Percentiles rank a stretch among this genome's conserved stretches.
phyloP scores from a whole-genome alignment of 2,888 invertebrate species.

The Calliscelio sp. region DNA sequence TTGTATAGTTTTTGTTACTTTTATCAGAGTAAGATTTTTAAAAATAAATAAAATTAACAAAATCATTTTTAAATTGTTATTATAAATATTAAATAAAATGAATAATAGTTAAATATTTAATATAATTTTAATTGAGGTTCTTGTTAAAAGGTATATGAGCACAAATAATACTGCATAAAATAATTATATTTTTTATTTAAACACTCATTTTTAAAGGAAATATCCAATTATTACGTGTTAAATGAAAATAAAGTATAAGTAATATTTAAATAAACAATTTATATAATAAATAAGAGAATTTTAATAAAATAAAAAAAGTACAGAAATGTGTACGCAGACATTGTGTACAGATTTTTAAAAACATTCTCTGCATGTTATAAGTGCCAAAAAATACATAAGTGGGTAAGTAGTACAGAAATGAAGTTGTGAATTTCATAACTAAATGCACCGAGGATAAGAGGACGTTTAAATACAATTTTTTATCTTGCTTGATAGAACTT shows the following conservation, averaged over 20 bases:
- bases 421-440: slow-evolving; percentile 16
- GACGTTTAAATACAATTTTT: slow-evolving; percentile 19
- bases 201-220: no score
- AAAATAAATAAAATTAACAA: no score
- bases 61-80: not conserved
- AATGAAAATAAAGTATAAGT: not conserved
- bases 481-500: slow-evolving; percentile 18
- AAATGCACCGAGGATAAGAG: not conserved
- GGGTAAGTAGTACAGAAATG: slow-evolving; percentile 32
- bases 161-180: not conserved
- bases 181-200: no score
- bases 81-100: not conserved
- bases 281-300: no score
- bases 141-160: not conserved
- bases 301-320: no score
- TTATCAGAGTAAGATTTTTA: not conserved
- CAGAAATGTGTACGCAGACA: not conserved
- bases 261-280: not conserved
- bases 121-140: no score
- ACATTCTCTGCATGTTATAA: slow-evolving; percentile 26
- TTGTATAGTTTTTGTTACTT: no score
- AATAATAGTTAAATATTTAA: no score
- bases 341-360: slow-evolving; percentile 11
- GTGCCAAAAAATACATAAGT: slow-evolving; percentile 35
- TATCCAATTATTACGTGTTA: not conserved